Percentiles rank a stretch among this genome's conserved stretches.
Conservation (phyloP, 2,888 invertebrate species). For the Pandemis cinnamomeana region DNA sequence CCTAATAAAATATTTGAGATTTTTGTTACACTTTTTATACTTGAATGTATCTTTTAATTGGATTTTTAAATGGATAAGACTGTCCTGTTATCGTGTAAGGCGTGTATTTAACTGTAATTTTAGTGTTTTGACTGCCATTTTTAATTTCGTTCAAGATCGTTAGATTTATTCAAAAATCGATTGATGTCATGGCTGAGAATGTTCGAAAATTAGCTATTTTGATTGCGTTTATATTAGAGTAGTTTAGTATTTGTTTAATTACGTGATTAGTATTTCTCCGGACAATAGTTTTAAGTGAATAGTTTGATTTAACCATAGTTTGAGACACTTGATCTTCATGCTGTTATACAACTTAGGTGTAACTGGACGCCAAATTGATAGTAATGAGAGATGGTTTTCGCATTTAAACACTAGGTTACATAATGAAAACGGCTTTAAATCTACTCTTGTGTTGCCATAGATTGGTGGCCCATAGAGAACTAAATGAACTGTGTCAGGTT, state of each 20-base stretch:
- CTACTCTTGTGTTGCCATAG: constrained; percentile 19
- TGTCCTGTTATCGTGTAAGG: constrained; percentile 69
- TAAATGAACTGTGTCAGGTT: constrained; percentile 39
- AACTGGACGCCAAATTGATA: constrained; percentile 29
- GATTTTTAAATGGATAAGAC: constrained; percentile 71
- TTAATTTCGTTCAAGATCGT: constrained; percentile 48
- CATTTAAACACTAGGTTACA: constrained; percentile 39
- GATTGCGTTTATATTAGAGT: constrained; percentile 32
- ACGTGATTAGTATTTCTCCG: constrained; percentile 37
- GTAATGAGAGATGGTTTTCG: constrained; percentile 18
- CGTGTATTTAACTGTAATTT: constrained; percentile 65
- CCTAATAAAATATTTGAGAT: constrained; percentile 48
- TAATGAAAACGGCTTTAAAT: constrained; percentile 34
- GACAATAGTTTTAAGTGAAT: constrained; percentile 39
- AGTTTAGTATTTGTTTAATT: constrained; percentile 36
- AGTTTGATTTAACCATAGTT: constrained; percentile 29
- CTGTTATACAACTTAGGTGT: constrained; percentile 12
- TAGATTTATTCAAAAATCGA: constrained; percentile 15
- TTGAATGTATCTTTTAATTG: constrained; percentile 63
- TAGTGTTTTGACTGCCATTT: constrained; percentile 71
- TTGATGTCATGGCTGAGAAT: constrained; percentile 24
- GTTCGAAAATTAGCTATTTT: constrained; percentile 31
- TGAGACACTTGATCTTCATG: constrained; percentile 22
- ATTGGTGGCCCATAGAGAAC: constrained; percentile 8
- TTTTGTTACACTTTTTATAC: constrained; percentile 53